Evolutionary conservation across 1,140 invertebrate species (phyloP).

Genomic region (Adelges cooleyi): DNA sequence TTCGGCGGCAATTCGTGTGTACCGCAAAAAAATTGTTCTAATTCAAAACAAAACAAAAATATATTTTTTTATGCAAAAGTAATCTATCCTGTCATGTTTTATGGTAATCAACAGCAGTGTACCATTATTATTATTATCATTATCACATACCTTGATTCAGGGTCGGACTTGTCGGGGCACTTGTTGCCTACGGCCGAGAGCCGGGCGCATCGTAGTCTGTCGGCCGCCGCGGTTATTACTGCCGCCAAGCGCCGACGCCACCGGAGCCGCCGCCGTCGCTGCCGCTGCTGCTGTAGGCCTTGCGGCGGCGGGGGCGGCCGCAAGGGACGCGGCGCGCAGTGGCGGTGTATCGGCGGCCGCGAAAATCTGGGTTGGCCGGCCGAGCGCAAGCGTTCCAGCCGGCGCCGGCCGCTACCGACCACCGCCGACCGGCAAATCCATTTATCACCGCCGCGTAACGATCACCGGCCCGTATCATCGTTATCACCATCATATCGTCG

Average conservation of each 20-base stretch:
- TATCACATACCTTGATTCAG: conserved; percentile 11
- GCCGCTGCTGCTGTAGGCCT: not conserved
- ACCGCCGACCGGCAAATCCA: not conserved
- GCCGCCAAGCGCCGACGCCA: conserved; percentile 3
- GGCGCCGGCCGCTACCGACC: not conserved
- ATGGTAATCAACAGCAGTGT: too few relatives aligned
- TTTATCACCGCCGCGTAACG: not conserved
- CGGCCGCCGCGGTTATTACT: conserved; percentile 26
- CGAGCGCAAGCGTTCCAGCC: conserved; percentile 6
- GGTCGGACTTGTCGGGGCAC: conserved; percentile 26
- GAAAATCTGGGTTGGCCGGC: conserved; percentile 16
- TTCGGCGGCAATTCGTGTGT: too few relatives aligned
- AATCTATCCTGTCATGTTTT: too few relatives aligned
- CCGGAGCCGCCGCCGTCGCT: not conserved
- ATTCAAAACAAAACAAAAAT: too few relatives aligned
- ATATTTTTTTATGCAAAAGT: too few relatives aligned
- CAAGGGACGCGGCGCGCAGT: not conserved
- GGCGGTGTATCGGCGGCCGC: not conserved
- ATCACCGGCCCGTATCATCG: too few relatives aligned
- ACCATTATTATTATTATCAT: too few relatives aligned
- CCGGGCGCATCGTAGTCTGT: conserved; percentile 27
- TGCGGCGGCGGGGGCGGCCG: not conserved
- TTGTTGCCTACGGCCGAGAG: conserved; percentile 27
- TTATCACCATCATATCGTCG: not conserved
- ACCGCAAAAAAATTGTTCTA: too few relatives aligned